These are phyloP conservation scores for Melanerpes aurifrons DNA, from an alignment of 2,113 vertebrate species.

Conservation along the genomic window DNA sequence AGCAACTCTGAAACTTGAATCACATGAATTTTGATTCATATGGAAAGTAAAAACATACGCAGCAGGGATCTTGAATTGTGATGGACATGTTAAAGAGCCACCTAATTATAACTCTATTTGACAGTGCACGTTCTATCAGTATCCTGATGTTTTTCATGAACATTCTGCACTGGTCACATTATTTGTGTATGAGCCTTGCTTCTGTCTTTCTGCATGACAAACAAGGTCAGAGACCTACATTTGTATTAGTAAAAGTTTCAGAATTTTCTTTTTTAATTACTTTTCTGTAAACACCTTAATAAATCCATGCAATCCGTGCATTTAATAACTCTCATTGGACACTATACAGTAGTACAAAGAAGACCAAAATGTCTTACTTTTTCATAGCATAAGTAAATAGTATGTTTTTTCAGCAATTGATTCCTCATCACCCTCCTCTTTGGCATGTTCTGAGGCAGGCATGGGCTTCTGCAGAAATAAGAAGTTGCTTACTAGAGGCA, in stretches of 20 bases:
- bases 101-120: not conserved
- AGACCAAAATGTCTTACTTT: not conserved
- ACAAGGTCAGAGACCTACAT: not conserved
- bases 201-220: not conserved
- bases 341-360: not conserved
- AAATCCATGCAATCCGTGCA: not conserved
- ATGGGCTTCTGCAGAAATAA: not conserved
- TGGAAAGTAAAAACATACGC: not conserved
- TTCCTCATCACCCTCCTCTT: not conserved
- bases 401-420: not conserved
- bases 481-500: not conserved
- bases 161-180: not conserved
- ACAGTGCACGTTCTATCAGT: not conserved
- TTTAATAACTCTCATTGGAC: not conserved
- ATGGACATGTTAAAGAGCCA: not conserved
- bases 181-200: not conserved
- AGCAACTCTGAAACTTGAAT: not conserved
- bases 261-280: not conserved
- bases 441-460: not conserved
- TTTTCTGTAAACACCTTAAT: not conserved
- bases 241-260: not conserved
- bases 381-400: not conserved
- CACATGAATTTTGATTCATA: not conserved
- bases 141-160: not conserved
- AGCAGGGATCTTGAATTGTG: not conserved